These are phyloP conservation scores for Drosophila siamana DNA, from an alignment of 2,888 invertebrate species.

Conservation along the genomic window DNA sequence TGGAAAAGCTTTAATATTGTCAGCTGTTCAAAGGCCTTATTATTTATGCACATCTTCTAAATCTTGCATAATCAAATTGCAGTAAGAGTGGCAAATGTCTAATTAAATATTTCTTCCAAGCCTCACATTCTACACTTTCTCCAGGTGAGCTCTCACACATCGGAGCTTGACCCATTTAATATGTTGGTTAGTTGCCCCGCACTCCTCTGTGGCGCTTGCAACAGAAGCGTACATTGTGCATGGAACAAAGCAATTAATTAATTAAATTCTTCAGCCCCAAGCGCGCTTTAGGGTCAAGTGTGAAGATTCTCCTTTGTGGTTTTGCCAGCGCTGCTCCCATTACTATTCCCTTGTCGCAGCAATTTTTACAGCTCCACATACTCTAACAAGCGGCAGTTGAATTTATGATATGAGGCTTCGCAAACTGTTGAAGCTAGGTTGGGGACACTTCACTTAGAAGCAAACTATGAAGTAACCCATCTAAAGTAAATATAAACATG, in stretches of 20 bases:
- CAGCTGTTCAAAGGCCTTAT: slow-evolving; percentile 2
- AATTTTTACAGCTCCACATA: slow-evolving; percentile 24
- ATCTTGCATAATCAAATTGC: neutral
- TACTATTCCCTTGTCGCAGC: slow-evolving; percentile 24
- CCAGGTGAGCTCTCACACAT: neutral
- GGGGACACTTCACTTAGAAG: neutral
- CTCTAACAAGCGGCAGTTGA: neutral
- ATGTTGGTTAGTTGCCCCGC: neutral
- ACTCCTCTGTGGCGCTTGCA: slow-evolving; percentile 3
- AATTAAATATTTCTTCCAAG: neutral
- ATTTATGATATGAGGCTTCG: neutral
- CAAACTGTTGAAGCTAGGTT: neutral
- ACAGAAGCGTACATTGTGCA: neutral
- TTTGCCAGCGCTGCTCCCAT: slow-evolving; percentile 25
- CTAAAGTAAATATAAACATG: too few relatives aligned
- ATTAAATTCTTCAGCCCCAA: slow-evolving; percentile 73
- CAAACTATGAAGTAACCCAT: too few relatives aligned
- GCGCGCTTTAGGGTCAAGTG: slow-evolving; percentile 65
- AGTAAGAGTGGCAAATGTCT: neutral
- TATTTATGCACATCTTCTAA: slow-evolving; percentile 1
- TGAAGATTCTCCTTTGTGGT: slow-evolving; percentile 62
- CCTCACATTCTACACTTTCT: slow-evolving; percentile 2
- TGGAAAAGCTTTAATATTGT: slow-evolving; percentile 1
- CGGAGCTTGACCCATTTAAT: slow-evolving; percentile 46
- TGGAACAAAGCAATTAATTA: slow-evolving; percentile 67